Conservation (phyloP, 2,797 vertebrate species). For the Mus minutoides region DNA sequence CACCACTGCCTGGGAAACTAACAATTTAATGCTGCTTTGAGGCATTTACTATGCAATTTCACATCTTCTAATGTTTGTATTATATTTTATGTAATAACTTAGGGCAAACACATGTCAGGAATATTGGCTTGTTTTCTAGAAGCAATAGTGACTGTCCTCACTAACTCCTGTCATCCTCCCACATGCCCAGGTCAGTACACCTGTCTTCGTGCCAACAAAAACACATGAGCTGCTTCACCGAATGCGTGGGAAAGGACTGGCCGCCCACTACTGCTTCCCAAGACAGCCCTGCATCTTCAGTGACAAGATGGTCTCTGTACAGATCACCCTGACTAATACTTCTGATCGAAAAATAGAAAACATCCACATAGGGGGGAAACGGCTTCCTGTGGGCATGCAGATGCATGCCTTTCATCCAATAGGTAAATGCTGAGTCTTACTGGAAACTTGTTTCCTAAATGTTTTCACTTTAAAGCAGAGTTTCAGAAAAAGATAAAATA, state of each 20-base stretch:
- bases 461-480: constrained; percentile 49
- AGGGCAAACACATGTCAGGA: neutral
- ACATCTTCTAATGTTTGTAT: neutral
- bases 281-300: constrained; percentile 93
- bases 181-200: constrained; percentile 88
- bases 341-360: constrained; percentile 92
- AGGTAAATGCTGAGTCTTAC: constrained; percentile 87
- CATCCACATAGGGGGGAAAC: constrained; percentile 91
- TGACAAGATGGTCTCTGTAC: constrained; percentile 93
- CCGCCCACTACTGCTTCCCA: constrained; percentile 94
- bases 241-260: constrained; percentile 97
- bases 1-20: neutral
- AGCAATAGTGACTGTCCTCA: constrained; percentile 59
- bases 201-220: constrained; percentile 91
- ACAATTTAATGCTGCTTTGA: neutral
- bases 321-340: constrained; percentile 92
- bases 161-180: constrained; percentile 65
- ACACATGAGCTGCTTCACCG: constrained; percentile 94
- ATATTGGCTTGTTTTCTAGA: constrained; percentile 42
- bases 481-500: constrained; percentile 14
- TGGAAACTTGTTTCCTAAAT: constrained; percentile 62
- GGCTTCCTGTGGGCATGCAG: constrained; percentile 88
- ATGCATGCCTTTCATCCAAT: constrained; percentile 93
- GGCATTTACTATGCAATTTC: constrained; percentile 24
- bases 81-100: constrained; percentile 28